These are phyloP conservation scores for Ceramica pisi DNA, from an alignment of 2,888 invertebrate species.

Conservation along the genomic window DNA sequence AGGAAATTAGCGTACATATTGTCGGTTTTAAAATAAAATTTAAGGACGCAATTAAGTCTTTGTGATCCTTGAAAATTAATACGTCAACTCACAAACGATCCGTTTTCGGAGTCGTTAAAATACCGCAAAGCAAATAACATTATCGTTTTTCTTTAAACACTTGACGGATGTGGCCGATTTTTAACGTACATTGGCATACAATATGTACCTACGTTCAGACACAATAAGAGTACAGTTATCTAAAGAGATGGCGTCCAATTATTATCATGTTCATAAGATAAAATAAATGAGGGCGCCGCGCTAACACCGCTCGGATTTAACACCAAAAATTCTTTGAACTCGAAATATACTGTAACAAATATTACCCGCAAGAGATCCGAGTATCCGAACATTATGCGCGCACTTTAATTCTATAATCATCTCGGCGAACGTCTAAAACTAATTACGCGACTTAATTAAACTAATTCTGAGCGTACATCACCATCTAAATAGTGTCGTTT, in stretches of 20 bases:
- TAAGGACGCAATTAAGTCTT: slow-evolving; percentile 86
- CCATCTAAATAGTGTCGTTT: slow-evolving; percentile 86
- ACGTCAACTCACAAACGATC: slow-evolving; percentile 78
- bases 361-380: slow-evolving; percentile 72
- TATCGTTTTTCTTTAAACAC: slow-evolving; percentile 71
- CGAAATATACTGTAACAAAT: slow-evolving; percentile 72
- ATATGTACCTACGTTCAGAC: slow-evolving; percentile 55
- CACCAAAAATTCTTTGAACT: slow-evolving; percentile 78
- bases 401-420: slow-evolving; percentile 77
- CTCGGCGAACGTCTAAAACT: slow-evolving; percentile 79
- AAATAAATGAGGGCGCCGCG: slow-evolving; percentile 69
- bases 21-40: slow-evolving; percentile 87
- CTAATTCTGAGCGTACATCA: slow-evolving; percentile 86
- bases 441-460: slow-evolving; percentile 88
- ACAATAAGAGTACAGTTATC: slow-evolving; percentile 49
- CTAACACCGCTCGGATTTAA: slow-evolving; percentile 69
- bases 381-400: slow-evolving; percentile 72
- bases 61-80: slow-evolving; percentile 86
- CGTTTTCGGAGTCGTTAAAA: slow-evolving; percentile 81
- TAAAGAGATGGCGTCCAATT: slow-evolving; percentile 66
- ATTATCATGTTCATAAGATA: slow-evolving; percentile 72
- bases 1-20: slow-evolving; percentile 79
- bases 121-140: slow-evolving; percentile 82
- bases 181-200: slow-evolving; percentile 70
- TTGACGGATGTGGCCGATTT: slow-evolving; percentile 69